Conservation (phyloP, 2,113 vertebrate species). For the Planiliza haematocheilus region DNA sequence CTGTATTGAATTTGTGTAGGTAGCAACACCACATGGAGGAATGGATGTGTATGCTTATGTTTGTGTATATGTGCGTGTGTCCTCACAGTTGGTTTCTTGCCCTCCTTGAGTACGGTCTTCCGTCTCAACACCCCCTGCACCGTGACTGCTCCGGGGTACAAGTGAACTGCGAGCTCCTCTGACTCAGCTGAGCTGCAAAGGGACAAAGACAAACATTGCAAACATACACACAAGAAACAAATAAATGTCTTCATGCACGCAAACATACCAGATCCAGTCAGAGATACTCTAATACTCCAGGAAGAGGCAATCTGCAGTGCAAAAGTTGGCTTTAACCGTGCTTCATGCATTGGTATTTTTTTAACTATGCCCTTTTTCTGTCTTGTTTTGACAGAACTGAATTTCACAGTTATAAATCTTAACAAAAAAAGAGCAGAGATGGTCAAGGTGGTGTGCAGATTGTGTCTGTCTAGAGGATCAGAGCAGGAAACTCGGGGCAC, state of each 20-base stretch:
- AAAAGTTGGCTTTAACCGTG: slow-evolving; percentile 16
- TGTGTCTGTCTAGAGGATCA: slow-evolving; percentile 66
- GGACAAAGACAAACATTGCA: slow-evolving; percentile 50
- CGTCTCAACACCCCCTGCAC: slow-evolving; percentile 96
- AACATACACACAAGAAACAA: not conserved
- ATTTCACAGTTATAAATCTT: slow-evolving; percentile 47
- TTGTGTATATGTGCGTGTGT: slow-evolving; percentile 4
- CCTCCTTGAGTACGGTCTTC: slow-evolving; percentile 98
- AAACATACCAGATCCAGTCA: slow-evolving; percentile 14
- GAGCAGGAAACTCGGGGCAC: slow-evolving; percentile 62
- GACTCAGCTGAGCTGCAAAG: slow-evolving; percentile 93
- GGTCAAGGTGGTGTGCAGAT: slow-evolving; percentile 65
- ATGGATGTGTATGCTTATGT: not conserved
- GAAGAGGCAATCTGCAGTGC: slow-evolving; percentile 62
- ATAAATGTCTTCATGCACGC: slow-evolving; percentile 24
- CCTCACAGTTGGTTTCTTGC: slow-evolving; percentile 98
- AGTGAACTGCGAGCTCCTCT: slow-evolving; percentile 95
- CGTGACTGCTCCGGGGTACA: slow-evolving; percentile 95
- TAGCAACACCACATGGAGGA: slow-evolving; percentile 14
- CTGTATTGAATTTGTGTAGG: not conserved
- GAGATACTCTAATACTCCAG: slow-evolving; percentile 37
- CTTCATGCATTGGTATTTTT: not conserved
- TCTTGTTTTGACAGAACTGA: slow-evolving; percentile 7
- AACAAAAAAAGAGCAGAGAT: slow-evolving; percentile 20
- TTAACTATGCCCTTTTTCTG: not conserved